phyloP scores from a whole-genome alignment of 2,888 invertebrate species.

The Diplazon laetatorius region DNA sequence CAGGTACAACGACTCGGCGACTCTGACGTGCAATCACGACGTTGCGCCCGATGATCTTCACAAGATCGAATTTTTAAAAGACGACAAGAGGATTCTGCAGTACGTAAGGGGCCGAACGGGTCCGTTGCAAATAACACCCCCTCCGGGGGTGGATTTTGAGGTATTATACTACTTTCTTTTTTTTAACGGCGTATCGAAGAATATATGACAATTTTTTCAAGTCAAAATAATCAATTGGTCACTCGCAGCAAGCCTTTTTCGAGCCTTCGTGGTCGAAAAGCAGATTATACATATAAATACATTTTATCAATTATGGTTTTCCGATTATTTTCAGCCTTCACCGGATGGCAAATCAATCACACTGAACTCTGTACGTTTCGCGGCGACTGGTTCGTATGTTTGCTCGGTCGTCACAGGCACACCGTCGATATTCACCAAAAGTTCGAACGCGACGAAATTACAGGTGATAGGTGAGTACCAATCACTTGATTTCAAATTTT shows the following conservation, averaged over 20 bases:
- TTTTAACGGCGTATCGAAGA: too few relatives aligned
- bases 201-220: too few relatives aligned
- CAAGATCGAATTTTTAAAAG: slow-evolving; percentile 90
- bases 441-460: slow-evolving; percentile 89
- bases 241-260: too few relatives aligned
- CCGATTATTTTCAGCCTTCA: slow-evolving; percentile 83
- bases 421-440: slow-evolving; percentile 90
- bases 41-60: slow-evolving; percentile 89
- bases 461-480: slow-evolving; percentile 91
- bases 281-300: too few relatives aligned
- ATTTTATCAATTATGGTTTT: too few relatives aligned
- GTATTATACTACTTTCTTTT: slow-evolving; percentile 82
- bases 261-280: too few relatives aligned
- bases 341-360: slow-evolving; percentile 88
- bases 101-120: slow-evolving; percentile 89
- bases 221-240: too few relatives aligned
- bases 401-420: slow-evolving; percentile 93
- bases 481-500: background rate
- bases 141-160: slow-evolving; percentile 88
- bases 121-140: slow-evolving; percentile 64
- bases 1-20: slow-evolving; percentile 88
- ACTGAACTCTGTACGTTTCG: slow-evolving; percentile 89
- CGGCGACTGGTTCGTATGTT: slow-evolving; percentile 90
- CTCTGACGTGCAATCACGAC: slow-evolving; percentile 90
- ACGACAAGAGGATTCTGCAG: slow-evolving; percentile 90